These are phyloP conservation scores for Aelia acuminata DNA, from an alignment of 2,888 invertebrate genomes.

Conservation along the genomic window DNA sequence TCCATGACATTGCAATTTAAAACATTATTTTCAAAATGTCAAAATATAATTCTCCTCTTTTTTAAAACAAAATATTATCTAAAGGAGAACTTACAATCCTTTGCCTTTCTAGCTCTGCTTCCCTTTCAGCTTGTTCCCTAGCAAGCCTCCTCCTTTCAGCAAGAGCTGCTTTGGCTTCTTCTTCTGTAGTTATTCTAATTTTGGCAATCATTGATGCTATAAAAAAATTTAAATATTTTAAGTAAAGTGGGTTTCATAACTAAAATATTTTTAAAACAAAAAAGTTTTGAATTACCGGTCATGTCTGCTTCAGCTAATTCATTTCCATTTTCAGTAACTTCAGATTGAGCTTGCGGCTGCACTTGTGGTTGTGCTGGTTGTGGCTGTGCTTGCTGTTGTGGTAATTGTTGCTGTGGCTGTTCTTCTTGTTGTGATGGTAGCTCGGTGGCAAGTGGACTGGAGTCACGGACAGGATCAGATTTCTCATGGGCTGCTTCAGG, in stretches of 20 bases:
- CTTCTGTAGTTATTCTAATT: constrained; percentile 86
- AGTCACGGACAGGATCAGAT: constrained; percentile 58
- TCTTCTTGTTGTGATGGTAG: background rate
- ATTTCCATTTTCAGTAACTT: constrained; percentile 37
- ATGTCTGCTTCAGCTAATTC: constrained; percentile 62
- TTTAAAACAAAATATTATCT: too few relatives aligned
- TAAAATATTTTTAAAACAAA: background rate
- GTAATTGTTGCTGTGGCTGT: background rate
- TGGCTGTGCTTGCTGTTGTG: background rate
- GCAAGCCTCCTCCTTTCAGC: constrained; percentile 91
- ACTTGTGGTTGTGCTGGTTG: background rate
- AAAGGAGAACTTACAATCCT: constrained; percentile 70
- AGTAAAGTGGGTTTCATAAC: background rate
- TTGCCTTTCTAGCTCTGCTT: constrained; percentile 86
- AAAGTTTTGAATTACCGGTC: constrained; percentile 55
- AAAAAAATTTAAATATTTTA: constrained; percentile 65
- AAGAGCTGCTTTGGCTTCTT: constrained; percentile 93
- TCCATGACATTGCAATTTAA: too few relatives aligned
- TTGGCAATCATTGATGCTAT: constrained; percentile 78
- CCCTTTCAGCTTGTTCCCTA: constrained; percentile 91
- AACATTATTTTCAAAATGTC: too few relatives aligned
- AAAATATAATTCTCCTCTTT: too few relatives aligned
- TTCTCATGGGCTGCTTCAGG: constrained; percentile 68
- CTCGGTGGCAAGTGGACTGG: constrained; percentile 31
- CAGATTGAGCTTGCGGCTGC: background rate